Percentiles rank a stretch among this genome's conserved stretches.
These are phyloP conservation scores for Tachuris rubrigastra DNA, from an alignment of 2,113 vertebrate species.

Conservation along the genomic window DNA sequence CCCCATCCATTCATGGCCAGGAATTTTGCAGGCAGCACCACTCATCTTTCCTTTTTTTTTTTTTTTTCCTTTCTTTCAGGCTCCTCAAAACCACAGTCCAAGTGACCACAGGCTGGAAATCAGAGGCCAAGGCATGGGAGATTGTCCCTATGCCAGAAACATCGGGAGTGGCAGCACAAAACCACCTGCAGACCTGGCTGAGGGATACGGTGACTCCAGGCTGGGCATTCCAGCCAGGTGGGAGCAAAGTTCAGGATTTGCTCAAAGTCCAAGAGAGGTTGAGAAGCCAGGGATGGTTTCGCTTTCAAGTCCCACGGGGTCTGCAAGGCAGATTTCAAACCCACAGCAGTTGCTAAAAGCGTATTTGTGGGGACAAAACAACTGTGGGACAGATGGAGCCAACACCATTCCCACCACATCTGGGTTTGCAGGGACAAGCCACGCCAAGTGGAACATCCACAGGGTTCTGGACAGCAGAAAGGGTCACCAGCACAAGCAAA, in stretches of 20 bases:
- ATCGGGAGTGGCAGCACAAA: rapidly evolving
- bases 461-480: background rate
- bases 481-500: background rate
- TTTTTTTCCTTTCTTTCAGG: background rate
- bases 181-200: background rate
- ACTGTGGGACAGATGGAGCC: background rate
- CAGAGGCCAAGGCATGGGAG: background rate
- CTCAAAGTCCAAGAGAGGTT: background rate
- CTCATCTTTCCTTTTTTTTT: background rate
- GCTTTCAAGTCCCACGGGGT: background rate
- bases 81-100: background rate
- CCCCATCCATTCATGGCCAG: rapidly evolving
- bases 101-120: background rate
- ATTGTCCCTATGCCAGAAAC: rapidly evolving
- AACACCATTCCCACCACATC: background rate
- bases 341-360: background rate
- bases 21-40: background rate
- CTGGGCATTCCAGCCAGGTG: background rate
- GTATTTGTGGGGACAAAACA: rapidly evolving
- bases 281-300: background rate
- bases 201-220: background rate
- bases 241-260: rapidly evolving
- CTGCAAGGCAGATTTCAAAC: background rate
- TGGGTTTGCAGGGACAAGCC: background rate
- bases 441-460: background rate